Percentiles rank a stretch among this genome's conserved stretches.
These are phyloP conservation scores for Odontomachus brunneus DNA, from an alignment of 1,140 invertebrate species.

Conservation along the genomic window DNA sequence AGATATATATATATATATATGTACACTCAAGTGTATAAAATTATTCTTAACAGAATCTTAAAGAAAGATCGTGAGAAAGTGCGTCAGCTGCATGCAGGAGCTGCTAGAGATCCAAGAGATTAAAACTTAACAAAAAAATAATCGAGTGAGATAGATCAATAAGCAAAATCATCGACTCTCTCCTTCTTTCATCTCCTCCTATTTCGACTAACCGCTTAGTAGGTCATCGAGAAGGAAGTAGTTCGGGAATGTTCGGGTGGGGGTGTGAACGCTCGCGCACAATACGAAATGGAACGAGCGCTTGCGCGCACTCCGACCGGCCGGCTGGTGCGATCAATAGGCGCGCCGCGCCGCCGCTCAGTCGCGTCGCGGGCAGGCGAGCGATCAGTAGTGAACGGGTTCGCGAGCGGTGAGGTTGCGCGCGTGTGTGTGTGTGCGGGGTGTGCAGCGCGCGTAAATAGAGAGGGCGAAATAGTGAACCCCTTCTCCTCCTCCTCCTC, in stretches of 20 bases:
- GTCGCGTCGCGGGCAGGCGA: conserved; percentile 72
- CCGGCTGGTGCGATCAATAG: conserved; percentile 80
- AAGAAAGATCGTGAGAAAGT: too few species aligned
- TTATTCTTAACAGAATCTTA: too few species aligned
- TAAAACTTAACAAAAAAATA: too few species aligned
- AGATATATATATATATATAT: too few species aligned
- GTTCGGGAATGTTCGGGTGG: conserved; percentile 17
- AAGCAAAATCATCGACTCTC: not conserved
- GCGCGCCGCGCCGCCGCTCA: conserved; percentile 68
- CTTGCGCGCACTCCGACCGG: too few species aligned
- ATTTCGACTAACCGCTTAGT: conserved; percentile 29
- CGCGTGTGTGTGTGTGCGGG: conserved; percentile 65
- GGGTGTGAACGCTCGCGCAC: too few species aligned
- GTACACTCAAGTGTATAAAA: too few species aligned
- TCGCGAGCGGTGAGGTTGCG: conserved; percentile 72
- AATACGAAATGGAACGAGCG: too few species aligned
- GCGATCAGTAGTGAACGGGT: conserved; percentile 80
- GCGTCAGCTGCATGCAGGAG: too few species aligned
- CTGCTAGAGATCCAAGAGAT: too few species aligned
- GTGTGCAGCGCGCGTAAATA: conserved; percentile 73
- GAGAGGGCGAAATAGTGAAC: conserved; percentile 56
- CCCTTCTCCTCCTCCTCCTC: conserved; percentile 44
- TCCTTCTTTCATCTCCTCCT: too few species aligned
- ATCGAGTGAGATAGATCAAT: too few species aligned
- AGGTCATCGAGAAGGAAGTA: conserved; percentile 50